phyloP scores from a whole-genome alignment of 2,797 vertebrate species.

The Babyrousa celebensis region DNA sequence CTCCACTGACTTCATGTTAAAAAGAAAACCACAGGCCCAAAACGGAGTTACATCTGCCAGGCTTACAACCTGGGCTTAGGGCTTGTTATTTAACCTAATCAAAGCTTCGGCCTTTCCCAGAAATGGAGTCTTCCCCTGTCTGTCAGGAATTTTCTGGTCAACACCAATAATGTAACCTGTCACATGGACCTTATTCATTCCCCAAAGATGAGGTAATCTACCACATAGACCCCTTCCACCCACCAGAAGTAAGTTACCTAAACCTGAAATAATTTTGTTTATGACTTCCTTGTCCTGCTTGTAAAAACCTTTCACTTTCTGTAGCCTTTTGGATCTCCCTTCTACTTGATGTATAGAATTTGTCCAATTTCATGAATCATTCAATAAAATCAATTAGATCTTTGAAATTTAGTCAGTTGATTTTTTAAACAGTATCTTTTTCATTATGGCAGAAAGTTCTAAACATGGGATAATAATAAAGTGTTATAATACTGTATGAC shows the following conservation, averaged over 20 bases:
- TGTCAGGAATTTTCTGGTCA: background rate
- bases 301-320: background rate
- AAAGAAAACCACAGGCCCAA: too few species aligned
- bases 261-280: background rate
- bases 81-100: background rate
- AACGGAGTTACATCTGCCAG: too few species aligned
- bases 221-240: background rate
- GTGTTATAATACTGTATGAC: background rate
- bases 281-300: background rate
- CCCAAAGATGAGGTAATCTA: background rate
- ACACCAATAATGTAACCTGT: background rate
- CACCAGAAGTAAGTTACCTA: background rate
- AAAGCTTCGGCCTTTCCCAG: background rate
- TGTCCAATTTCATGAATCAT: background rate
- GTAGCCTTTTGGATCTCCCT: background rate
- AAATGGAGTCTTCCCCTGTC: background rate
- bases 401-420: background rate
- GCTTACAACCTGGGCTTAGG: background rate
- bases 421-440: background rate
- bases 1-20: background rate
- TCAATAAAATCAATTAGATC: background rate
- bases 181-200: background rate
- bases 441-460: background rate
- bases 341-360: background rate
- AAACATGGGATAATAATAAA: background rate